Evolutionary conservation across 2,113 vertebrate genomes (phyloP).

Genomic region (Tragelaphus strepsiceros): DNA sequence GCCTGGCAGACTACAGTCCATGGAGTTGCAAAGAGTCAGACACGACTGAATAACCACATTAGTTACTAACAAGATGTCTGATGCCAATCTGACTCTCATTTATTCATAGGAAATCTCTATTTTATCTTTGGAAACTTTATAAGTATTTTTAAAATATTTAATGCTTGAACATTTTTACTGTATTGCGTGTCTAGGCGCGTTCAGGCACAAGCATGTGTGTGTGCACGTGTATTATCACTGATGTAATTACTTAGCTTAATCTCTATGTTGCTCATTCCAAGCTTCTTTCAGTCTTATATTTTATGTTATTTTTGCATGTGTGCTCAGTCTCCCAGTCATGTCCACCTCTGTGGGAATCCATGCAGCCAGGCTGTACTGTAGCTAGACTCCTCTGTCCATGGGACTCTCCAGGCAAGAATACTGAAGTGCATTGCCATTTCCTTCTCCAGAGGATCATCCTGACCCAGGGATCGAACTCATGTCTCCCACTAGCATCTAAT

Average conservation of each 20-base stretch:
- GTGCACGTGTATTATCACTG: not conserved
- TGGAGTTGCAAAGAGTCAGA: not conserved
- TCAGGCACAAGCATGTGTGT: not conserved
- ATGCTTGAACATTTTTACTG: not conserved
- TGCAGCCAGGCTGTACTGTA: not conserved
- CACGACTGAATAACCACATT: not conserved
- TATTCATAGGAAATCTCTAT: not conserved
- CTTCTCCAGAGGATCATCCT: not conserved
- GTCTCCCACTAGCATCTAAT: not conserved
- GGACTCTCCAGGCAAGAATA: not conserved
- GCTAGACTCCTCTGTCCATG: not conserved
- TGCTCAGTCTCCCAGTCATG: not conserved
- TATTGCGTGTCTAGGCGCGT: rapidly evolving
- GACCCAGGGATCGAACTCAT: rapidly evolving
- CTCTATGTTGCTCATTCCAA: not conserved
- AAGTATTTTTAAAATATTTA: not conserved
- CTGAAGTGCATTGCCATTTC: not conserved
- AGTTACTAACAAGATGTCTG: not conserved
- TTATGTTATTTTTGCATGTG: not conserved
- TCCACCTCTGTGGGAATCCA: not conserved
- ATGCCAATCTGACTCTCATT: not conserved
- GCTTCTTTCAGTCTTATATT: not conserved
- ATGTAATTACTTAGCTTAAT: not conserved
- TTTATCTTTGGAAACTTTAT: not conserved
- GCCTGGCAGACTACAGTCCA: not conserved